These are phyloP conservation scores for Aculops lycopersici DNA, from an alignment of 1,140 invertebrate genomes.

Conservation along the genomic window DNA sequence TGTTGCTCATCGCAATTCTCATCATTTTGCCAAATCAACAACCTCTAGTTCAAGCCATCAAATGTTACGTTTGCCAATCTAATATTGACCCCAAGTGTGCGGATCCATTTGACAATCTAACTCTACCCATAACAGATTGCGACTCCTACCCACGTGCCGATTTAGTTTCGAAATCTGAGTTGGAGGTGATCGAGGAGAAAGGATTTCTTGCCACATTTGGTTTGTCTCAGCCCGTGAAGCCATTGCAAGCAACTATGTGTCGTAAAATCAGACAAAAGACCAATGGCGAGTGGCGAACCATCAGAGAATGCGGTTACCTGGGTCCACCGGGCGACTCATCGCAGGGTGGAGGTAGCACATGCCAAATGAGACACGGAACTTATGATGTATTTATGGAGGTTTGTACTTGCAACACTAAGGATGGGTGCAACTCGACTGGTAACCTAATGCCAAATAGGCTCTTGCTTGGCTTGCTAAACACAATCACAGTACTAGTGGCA, in stretches of 20 bases:
- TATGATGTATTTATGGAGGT: constrained; percentile 40
- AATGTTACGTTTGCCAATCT: constrained; percentile 67
- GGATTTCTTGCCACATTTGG: background rate
- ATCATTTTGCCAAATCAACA: no score
- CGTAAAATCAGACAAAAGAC: constrained; percentile 73
- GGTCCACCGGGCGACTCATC: constrained; percentile 58
- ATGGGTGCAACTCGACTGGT: constrained; percentile 48
- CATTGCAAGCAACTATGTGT: constrained; percentile 42
- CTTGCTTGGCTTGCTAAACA: no score
- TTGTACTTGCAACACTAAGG: constrained; percentile 60
- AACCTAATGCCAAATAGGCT: no score
- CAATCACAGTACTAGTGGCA: no score
- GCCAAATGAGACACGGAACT: constrained; percentile 45
- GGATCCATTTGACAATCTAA: constrained; percentile 66
- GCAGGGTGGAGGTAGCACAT: constrained; percentile 50
- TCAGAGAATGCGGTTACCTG: constrained; percentile 52
- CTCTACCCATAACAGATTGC: constrained; percentile 54
- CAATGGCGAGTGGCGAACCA: constrained; percentile 58
- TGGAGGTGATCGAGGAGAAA: constrained; percentile 1
- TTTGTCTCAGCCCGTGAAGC: background rate
- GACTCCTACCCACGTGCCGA: constrained; percentile 9
- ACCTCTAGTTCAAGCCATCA: constrained; percentile 23
- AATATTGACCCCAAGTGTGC: constrained; percentile 57
- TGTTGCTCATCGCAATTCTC: no score
- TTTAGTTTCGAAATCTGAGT: constrained; percentile 1